Conservation (phyloP, 1,140 invertebrate species). For the Calliphora vicina region DNA sequence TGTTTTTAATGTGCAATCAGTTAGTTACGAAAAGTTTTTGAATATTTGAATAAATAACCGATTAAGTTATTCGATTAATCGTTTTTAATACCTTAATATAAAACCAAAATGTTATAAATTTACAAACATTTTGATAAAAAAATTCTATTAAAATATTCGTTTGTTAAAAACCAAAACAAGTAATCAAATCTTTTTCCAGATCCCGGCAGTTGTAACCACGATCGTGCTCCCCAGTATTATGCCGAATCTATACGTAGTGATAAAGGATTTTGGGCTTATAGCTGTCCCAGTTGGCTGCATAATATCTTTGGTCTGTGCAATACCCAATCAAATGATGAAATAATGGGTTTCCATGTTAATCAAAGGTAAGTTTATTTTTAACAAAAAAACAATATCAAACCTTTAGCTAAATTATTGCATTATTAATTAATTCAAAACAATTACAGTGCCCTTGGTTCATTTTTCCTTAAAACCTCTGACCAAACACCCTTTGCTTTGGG, state of each 20-base stretch:
- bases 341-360: conserved; percentile 70
- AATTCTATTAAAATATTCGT: too few species aligned
- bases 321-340: conserved; percentile 60
- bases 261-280: conserved; percentile 76
- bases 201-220: conserved; percentile 71
- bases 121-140: too few species aligned
- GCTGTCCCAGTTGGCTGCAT: conserved; percentile 71
- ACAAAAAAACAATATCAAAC: neutral
- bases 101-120: too few species aligned
- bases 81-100: too few species aligned
- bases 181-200: conserved; percentile 49
- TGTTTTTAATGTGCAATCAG: too few species aligned
- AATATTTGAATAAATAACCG: too few species aligned
- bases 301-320: conserved; percentile 71
- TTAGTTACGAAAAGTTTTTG: too few species aligned
- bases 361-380: conserved; percentile 20
- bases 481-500: conserved; percentile 68
- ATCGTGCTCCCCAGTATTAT: conserved; percentile 73
- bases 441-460: conserved; percentile 63
- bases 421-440: too few species aligned
- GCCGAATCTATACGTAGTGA: conserved; percentile 73
- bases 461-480: conserved; percentile 68
- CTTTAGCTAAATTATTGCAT: neutral
- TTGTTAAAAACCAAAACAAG: too few species aligned
- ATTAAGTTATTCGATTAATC: too few species aligned